Percentiles rank a stretch among this genome's conserved stretches.
Evolutionary conservation across 2,888 invertebrate species (phyloP).

Genomic region (Meteorus cinctellus): DNA sequence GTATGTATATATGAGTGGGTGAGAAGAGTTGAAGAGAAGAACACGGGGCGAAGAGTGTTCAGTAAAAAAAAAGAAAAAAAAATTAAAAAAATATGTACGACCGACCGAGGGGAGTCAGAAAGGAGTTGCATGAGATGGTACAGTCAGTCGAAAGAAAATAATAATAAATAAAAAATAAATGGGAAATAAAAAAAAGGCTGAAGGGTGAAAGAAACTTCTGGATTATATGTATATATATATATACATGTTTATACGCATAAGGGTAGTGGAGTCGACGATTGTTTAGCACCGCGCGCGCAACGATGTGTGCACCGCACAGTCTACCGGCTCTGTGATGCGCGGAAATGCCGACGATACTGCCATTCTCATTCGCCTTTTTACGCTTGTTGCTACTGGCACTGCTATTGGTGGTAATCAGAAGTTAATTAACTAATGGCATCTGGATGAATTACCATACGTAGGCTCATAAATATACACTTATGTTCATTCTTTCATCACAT

Average conservation of each 20-base stretch:
- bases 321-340: slow-evolving; percentile 52
- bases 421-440: slow-evolving; percentile 71
- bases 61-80: slow-evolving; percentile 19
- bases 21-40: slow-evolving; percentile 25
- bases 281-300: slow-evolving; percentile 65
- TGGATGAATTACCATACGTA: slow-evolving; percentile 39
- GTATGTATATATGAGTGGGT: background rate
- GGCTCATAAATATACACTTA: background rate
- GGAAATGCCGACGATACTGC: slow-evolving; percentile 61
- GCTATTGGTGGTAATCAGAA: slow-evolving; percentile 66
- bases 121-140: slow-evolving; percentile 13
- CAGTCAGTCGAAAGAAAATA: slow-evolving; percentile 40
- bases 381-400: slow-evolving; percentile 34
- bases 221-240: slow-evolving; percentile 27
- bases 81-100: background rate
- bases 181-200: slow-evolving; percentile 36
- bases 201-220: slow-evolving; percentile 42
- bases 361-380: slow-evolving; percentile 34
- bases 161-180: slow-evolving; percentile 30
- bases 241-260: slow-evolving; percentile 46
- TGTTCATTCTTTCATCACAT: no score
- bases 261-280: slow-evolving; percentile 61
- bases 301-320: slow-evolving; percentile 65
- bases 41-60: slow-evolving; percentile 19
- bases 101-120: background rate